Conservation (phyloP, 1,140 invertebrate species). For the Zophobas morio region DNA sequence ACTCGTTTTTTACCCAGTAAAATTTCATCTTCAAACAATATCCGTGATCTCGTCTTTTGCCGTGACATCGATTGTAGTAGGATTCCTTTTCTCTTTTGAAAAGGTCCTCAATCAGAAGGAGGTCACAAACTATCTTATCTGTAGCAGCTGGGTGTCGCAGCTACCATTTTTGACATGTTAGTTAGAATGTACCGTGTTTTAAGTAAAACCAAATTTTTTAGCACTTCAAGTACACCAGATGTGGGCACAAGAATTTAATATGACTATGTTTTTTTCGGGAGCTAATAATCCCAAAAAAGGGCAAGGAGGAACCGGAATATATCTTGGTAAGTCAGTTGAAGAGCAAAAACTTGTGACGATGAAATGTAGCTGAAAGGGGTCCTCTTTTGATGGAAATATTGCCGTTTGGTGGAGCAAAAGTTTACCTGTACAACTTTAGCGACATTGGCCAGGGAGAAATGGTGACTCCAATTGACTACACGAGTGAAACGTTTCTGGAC, state of each 20-base stretch:
- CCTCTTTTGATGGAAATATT: slow-evolving; percentile 41
- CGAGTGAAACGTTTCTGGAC: slow-evolving; percentile 16
- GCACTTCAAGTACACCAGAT: slow-evolving; percentile 69
- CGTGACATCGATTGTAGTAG: not conserved
- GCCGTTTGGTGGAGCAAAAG: slow-evolving; percentile 24
- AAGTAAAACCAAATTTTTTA: slow-evolving; percentile 46
- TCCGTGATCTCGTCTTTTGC: not conserved
- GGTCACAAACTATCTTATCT: not conserved
- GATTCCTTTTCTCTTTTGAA: not conserved
- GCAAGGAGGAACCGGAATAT: slow-evolving; percentile 67
- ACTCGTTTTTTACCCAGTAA: too few species aligned
- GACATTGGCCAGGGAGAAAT: slow-evolving; percentile 7
- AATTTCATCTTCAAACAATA: too few species aligned
- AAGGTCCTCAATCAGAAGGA: not conserved
- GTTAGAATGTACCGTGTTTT: not conserved
- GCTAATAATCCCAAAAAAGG: slow-evolving; percentile 69
- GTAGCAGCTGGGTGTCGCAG: slow-evolving; percentile 1
- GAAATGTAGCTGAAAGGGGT: slow-evolving; percentile 4
- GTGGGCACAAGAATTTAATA: slow-evolving; percentile 69
- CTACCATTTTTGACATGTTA: slow-evolving; percentile 18
- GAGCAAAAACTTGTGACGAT: not conserved
- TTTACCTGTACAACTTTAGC: slow-evolving; percentile 24
- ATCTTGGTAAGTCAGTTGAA: slow-evolving; percentile 60
- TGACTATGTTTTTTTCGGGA: slow-evolving; percentile 69
- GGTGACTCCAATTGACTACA: not conserved